Evolutionary conservation across 2,888 invertebrate genomes (phyloP).

Genomic region (Pterostichus madidus): DNA sequence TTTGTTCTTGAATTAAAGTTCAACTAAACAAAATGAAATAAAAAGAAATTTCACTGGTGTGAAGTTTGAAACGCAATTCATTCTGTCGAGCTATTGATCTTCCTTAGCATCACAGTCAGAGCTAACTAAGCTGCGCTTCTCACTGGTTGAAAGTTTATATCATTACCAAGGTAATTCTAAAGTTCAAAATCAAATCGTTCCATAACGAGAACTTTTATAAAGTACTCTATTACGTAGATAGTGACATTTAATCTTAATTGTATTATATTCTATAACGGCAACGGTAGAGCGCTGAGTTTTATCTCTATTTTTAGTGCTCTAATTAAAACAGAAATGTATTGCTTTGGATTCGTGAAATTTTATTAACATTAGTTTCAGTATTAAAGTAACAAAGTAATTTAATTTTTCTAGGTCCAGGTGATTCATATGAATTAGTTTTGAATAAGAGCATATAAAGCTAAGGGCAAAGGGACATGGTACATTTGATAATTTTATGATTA

Average conservation of each 20-base stretch:
- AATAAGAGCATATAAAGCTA: too few species aligned
- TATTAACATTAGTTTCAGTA: neutral
- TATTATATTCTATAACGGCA: constrained; percentile 6
- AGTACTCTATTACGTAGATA: constrained; percentile 37
- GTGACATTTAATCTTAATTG: constrained; percentile 35
- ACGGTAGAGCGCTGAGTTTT: constrained; percentile 5
- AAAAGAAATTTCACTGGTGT: too few species aligned
- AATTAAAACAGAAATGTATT: constrained; percentile 32
- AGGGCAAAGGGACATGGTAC: too few species aligned
- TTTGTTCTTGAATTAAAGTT: neutral
- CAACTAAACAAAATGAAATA: neutral
- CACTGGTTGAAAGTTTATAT: constrained; percentile 26
- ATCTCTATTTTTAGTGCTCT: constrained; percentile 28
- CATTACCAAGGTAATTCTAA: constrained; percentile 27
- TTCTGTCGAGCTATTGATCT: constrained; percentile 22
- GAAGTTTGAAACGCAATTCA: constrained; percentile 6
- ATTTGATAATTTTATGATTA: too few species aligned
- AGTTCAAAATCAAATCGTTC: constrained; percentile 29
- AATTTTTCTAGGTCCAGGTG: neutral
- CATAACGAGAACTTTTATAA: constrained; percentile 36
- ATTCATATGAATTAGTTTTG: neutral
- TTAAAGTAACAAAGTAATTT: neutral
- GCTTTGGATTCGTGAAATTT: constrained; percentile 26
- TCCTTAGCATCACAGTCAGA: constrained; percentile 3
- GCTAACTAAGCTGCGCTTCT: neutral